Conservation (phyloP, 1,140 invertebrate genomes). For the Drosophila nasuta region DNA sequence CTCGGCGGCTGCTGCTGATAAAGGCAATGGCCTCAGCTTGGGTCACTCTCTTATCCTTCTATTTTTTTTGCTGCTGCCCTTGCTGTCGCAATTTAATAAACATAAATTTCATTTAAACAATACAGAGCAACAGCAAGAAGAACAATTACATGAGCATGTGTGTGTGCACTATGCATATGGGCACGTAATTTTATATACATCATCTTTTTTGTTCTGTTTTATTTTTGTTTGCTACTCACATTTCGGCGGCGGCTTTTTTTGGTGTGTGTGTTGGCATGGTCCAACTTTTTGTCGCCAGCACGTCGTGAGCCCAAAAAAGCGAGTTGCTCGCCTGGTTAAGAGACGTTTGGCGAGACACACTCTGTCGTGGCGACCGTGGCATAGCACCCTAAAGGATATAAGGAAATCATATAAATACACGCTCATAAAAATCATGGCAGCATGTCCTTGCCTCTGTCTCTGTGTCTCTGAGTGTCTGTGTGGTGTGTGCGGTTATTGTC, state of each 20-base stretch:
- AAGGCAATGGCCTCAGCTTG: constrained; percentile 46
- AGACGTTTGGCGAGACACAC: constrained; percentile 30
- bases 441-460: constrained; percentile 47
- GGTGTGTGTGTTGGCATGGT: constrained; percentile 1
- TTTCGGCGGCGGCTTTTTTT: constrained; percentile 20
- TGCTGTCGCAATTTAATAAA: constrained; percentile 67
- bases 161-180: constrained; percentile 42
- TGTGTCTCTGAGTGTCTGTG: constrained; percentile 20
- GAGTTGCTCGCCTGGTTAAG: constrained; percentile 41
- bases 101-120: constrained; percentile 70
- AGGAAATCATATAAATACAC: constrained; percentile 78
- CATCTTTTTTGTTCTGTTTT: background rate
- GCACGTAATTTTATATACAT: constrained; percentile 64
- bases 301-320: constrained; percentile 17
- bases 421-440: constrained; percentile 79
- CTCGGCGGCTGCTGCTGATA: constrained; percentile 8
- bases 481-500: constrained; percentile 52
- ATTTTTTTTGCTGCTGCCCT: constrained; percentile 6
- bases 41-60: constrained; percentile 9
- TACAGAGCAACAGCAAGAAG: constrained; percentile 44
- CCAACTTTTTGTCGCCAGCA: constrained; percentile 49
- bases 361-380: constrained; percentile 6
- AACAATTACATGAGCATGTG: constrained; percentile 34
- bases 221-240: constrained; percentile 39
- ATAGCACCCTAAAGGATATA: constrained; percentile 57